These are phyloP conservation scores for Chauna torquata DNA, from an alignment of 2,113 vertebrate genomes.

Conservation along the genomic window DNA sequence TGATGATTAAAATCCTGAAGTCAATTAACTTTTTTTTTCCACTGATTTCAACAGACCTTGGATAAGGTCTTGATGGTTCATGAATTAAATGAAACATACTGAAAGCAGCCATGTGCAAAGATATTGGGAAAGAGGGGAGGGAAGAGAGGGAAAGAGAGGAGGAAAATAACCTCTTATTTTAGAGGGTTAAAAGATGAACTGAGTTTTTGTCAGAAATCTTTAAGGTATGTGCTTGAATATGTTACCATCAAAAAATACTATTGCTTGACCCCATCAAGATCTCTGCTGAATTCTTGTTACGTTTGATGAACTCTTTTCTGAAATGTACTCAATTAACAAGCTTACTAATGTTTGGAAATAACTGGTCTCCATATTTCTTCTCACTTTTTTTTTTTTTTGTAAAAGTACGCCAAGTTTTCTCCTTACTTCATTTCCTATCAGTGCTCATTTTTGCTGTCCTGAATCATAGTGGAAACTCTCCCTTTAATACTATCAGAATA, in stretches of 20 bases:
- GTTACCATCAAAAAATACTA: not conserved
- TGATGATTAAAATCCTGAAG: not conserved
- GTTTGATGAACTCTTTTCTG: not conserved
- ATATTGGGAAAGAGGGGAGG: not conserved
- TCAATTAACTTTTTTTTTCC: not conserved
- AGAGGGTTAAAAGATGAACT: not conserved
- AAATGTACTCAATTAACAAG: not conserved
- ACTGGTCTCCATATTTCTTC: not conserved
- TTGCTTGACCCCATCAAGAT: not conserved
- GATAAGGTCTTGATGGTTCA: not conserved
- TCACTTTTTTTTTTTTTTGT: not conserved
- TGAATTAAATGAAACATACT: not conserved
- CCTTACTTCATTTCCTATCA: not conserved
- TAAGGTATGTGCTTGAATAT: not conserved
- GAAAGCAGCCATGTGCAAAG: not conserved
- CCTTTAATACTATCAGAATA: not conserved
- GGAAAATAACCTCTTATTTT: not conserved
- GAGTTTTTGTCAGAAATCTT: not conserved
- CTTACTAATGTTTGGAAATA: not conserved
- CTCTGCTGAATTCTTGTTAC: not conserved
- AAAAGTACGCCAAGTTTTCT: not conserved
- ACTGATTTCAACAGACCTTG: not conserved
- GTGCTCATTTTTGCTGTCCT: not conserved
- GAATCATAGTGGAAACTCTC: not conserved
- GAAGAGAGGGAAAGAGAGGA: not conserved